Conservation (phyloP, 2,888 invertebrate genomes). For the Trissolcus japonicus region DNA sequence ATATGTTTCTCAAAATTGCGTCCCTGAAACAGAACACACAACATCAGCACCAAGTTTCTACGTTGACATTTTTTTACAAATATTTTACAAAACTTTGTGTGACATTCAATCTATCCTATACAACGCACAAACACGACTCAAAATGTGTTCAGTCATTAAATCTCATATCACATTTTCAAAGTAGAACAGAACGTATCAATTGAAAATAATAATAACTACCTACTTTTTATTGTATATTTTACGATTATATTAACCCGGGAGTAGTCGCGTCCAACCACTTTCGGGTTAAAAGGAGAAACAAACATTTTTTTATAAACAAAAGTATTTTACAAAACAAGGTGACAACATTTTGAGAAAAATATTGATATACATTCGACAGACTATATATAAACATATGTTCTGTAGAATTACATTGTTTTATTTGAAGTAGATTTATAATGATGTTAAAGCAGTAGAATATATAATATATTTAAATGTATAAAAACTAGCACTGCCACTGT, state of each 20-base stretch:
- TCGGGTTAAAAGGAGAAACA: too few relatives aligned
- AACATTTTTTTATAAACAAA: too few relatives aligned
- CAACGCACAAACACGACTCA: background rate
- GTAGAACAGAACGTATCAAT: background rate
- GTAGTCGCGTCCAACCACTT: too few relatives aligned
- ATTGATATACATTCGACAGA: slow-evolving; percentile 44
- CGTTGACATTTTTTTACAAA: background rate
- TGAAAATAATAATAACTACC: too few relatives aligned
- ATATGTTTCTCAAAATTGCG: slow-evolving; percentile 49
- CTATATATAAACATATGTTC: slow-evolving; percentile 41
- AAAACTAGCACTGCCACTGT: slow-evolving; percentile 73
- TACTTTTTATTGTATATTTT: too few relatives aligned
- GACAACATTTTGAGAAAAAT: slow-evolving; percentile 48
- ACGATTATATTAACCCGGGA: too few relatives aligned
- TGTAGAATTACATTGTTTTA: slow-evolving; percentile 52
- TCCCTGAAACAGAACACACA: background rate
- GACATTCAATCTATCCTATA: too few relatives aligned
- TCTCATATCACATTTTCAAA: too few relatives aligned
- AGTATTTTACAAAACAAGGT: too few relatives aligned
- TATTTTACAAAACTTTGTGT: too few relatives aligned
- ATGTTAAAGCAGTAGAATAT: slow-evolving; percentile 60
- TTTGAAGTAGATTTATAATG: slow-evolving; percentile 57
- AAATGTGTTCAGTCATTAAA: too few relatives aligned
- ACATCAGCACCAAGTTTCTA: too few relatives aligned
- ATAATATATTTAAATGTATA: slow-evolving; percentile 67